phyloP scores from a whole-genome alignment of 2,888 invertebrate species.

The Sinopyrophorus schimmeli region DNA sequence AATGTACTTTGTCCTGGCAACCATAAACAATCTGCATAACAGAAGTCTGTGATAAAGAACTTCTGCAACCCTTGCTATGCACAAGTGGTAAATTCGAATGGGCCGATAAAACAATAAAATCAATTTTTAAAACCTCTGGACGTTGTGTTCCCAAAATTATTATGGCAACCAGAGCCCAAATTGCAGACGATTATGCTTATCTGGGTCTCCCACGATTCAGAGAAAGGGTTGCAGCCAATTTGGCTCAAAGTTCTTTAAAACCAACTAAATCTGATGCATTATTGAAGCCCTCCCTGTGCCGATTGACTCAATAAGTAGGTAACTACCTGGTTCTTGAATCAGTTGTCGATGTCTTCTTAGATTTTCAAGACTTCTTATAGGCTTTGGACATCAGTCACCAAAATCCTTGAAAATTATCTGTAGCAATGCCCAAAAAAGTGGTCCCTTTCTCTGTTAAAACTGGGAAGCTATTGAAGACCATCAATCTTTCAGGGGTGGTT shows the following conservation, averaged over 20 bases:
- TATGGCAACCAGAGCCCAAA: slow-evolving; percentile 64
- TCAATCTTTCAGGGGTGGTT: slow-evolving; percentile 64
- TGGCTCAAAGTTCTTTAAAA: slow-evolving; percentile 61
- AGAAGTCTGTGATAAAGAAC: slow-evolving; percentile 38
- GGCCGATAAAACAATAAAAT: slow-evolving; percentile 59
- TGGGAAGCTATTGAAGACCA: slow-evolving; percentile 64
- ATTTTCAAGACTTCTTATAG: slow-evolving; percentile 70
- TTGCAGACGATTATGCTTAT: slow-evolving; percentile 60
- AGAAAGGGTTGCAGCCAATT: slow-evolving; percentile 67
- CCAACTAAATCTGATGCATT: slow-evolving; percentile 56
- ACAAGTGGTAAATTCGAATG: slow-evolving; percentile 53
- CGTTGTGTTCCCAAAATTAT: slow-evolving; percentile 62
- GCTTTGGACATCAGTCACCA: slow-evolving; percentile 68
- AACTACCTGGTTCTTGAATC: slow-evolving; percentile 69
- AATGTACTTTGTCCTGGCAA: slow-evolving; percentile 25
- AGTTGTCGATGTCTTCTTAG: slow-evolving; percentile 68
- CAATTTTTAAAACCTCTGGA: slow-evolving; percentile 62
- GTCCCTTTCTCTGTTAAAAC: slow-evolving; percentile 64
- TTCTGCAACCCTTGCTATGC: slow-evolving; percentile 44
- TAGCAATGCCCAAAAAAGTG: too few relatives aligned
- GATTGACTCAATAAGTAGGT: slow-evolving; percentile 66
- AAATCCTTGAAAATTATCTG: slow-evolving; percentile 67
- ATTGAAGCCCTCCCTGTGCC: slow-evolving; percentile 65
- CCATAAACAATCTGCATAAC: slow-evolving; percentile 27
- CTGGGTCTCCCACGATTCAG: slow-evolving; percentile 65